A percentile compares a stretch with the other conserved stretches of the same genome.
phyloP scores from a whole-genome alignment of 2,888 invertebrate genomes.

The Parnassius orleans region DNA sequence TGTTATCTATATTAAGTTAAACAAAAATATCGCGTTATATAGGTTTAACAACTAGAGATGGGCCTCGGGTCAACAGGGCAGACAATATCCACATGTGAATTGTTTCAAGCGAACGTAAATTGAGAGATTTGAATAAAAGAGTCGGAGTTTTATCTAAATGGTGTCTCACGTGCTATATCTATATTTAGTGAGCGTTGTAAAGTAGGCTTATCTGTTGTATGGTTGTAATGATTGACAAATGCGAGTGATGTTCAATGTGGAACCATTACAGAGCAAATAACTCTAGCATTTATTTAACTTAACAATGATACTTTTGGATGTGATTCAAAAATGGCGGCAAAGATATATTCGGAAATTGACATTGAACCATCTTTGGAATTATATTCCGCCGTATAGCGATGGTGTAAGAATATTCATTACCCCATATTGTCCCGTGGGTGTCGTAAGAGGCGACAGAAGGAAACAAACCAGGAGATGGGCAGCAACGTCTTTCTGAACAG shows the following conservation, averaged over 20 bases:
- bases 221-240: not conserved
- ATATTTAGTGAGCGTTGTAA: slow-evolving; percentile 13
- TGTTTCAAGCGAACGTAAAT: slow-evolving; percentile 31
- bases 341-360: too few relatives aligned
- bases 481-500: too few relatives aligned
- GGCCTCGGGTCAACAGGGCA: slow-evolving; percentile 13
- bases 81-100: slow-evolving; percentile 29
- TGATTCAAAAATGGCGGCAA: too few relatives aligned
- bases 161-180: slow-evolving; percentile 5
- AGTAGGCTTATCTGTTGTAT: slow-evolving; percentile 12
- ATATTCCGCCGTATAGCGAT: too few relatives aligned
- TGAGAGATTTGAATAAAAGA: slow-evolving; percentile 38
- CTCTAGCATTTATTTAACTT: not conserved
- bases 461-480: too few relatives aligned
- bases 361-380: too few relatives aligned
- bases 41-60: slow-evolving; percentile 14
- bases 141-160: slow-evolving; percentile 24
- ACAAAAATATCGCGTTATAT: slow-evolving; percentile 38
- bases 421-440: too few relatives aligned
- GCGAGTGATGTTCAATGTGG: slow-evolving; percentile 7
- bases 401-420: too few relatives aligned
- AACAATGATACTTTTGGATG: too few relatives aligned
- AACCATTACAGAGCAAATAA: slow-evolving; percentile 5
- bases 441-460: too few relatives aligned
- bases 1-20: slow-evolving; percentile 66